Percentiles rank a stretch among this genome's conserved stretches.
These are phyloP conservation scores for Furnarius figulus DNA, from an alignment of 2,113 vertebrate genomes.

Conservation along the genomic window DNA sequence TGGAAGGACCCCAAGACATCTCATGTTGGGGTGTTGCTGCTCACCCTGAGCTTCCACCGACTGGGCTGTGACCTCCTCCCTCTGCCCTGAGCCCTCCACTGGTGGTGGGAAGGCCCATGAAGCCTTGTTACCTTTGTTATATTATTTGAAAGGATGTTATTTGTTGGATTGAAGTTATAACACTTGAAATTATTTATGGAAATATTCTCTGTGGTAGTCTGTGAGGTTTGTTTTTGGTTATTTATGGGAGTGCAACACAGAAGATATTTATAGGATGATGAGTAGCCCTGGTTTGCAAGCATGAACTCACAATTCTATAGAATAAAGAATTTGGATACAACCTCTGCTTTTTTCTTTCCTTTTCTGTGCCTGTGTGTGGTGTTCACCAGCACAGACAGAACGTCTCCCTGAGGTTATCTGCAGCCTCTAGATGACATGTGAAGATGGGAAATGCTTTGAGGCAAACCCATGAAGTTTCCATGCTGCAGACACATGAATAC, in stretches of 20 bases:
- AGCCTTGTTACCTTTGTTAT: background rate
- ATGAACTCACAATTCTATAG: background rate
- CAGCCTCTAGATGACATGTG: background rate
- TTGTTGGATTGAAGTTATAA: background rate
- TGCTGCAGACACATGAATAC: background rate
- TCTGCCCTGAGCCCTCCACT: background rate
- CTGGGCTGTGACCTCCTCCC: background rate
- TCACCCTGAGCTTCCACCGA: accelerated
- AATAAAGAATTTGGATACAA: slow-evolving; percentile 29
- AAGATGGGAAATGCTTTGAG: background rate
- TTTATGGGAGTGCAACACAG: background rate
- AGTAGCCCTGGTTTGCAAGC: background rate
- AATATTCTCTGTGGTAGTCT: background rate
- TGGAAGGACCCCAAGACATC: background rate
- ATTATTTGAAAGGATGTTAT: background rate
- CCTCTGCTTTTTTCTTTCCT: background rate
- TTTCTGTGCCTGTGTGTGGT: background rate
- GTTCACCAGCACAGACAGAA: background rate
- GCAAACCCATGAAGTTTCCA: background rate
- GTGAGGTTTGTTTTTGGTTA: background rate
- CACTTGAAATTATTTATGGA: background rate
- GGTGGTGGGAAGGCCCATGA: background rate
- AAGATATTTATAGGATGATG: background rate
- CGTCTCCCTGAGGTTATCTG: background rate
- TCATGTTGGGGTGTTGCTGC: background rate